Evolutionary conservation across 2,888 invertebrate genomes (phyloP).

Genomic region (Portevinia maculata): DNA sequence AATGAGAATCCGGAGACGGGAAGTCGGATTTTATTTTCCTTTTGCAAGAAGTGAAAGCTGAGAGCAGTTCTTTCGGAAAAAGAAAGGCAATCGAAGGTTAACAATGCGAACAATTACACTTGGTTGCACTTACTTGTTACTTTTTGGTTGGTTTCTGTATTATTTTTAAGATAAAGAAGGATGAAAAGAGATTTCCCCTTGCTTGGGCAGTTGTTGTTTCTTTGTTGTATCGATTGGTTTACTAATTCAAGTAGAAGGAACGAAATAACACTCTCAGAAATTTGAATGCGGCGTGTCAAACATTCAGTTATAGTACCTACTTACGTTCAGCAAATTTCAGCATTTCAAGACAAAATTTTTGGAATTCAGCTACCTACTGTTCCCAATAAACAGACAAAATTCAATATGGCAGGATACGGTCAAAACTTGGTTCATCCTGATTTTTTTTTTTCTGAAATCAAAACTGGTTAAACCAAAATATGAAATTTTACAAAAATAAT

Average conservation of each 20-base stretch:
- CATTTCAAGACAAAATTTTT: too few species aligned
- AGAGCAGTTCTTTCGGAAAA: slow-evolving; percentile 60
- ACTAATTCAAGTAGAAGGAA: slow-evolving; percentile 32
- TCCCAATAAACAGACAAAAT: too few species aligned
- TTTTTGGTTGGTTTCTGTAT: slow-evolving; percentile 4
- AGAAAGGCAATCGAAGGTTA: slow-evolving; percentile 71
- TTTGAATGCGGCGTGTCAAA: neutral
- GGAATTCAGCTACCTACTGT: too few species aligned
- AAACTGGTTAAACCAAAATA: too few species aligned
- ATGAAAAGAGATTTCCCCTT: neutral
- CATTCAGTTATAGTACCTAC: too few species aligned
- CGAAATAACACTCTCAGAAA: neutral
- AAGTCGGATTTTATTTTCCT: slow-evolving; percentile 37
- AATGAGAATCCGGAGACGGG: neutral
- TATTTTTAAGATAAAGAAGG: slow-evolving; percentile 9
- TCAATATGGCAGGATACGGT: too few species aligned
- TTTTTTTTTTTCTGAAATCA: too few species aligned
- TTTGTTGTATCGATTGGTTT: slow-evolving; percentile 22
- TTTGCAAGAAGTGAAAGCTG: slow-evolving; percentile 35
- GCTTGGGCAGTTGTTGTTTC: slow-evolving; percentile 49
- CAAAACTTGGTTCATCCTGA: too few species aligned
- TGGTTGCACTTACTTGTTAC: slow-evolving; percentile 61
- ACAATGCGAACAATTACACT: slow-evolving; percentile 72
- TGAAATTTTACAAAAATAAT: too few species aligned
- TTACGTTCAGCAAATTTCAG: too few species aligned